Evolutionary conservation across 2,797 vertebrate species (phyloP).

Genomic region (Prionace glauca): DNA sequence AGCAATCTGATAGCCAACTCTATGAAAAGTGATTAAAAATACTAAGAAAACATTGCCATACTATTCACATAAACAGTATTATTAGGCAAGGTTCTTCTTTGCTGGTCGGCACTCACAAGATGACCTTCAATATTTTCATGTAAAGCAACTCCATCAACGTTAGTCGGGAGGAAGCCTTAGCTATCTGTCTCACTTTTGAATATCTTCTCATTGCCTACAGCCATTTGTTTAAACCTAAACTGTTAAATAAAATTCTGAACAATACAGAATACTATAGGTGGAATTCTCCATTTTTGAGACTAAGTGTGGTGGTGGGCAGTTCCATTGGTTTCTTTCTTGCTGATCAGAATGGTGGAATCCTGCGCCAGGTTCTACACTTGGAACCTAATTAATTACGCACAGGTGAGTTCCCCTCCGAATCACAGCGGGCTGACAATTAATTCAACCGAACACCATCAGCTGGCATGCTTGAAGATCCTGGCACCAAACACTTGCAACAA

Average conservation of each 20-base stretch:
- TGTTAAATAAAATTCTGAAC: neutral
- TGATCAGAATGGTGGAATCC: too few species aligned
- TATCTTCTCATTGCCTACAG: neutral
- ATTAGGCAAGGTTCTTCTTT: neutral
- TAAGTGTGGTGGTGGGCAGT: too few species aligned
- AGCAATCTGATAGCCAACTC: neutral
- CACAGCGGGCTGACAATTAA: too few species aligned
- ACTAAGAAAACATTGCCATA: neutral
- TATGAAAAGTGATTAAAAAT: neutral
- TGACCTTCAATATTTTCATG: neutral
- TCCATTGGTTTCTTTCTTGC: too few species aligned
- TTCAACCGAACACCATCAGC: too few species aligned
- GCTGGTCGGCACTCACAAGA: neutral
- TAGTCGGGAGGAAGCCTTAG: neutral
- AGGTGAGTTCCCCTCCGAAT: too few species aligned
- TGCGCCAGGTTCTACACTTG: too few species aligned
- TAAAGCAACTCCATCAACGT: neutral
- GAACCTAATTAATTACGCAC: too few species aligned
- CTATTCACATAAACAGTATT: neutral
- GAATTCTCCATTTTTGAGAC: too few species aligned
- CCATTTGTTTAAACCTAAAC: neutral
- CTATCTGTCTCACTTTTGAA: neutral
- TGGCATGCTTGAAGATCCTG: too few species aligned
- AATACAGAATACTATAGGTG: neutral
- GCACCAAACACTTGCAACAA: too few species aligned